These are phyloP conservation scores for Fratercula arctica DNA, from an alignment of 2,797 vertebrate genomes.

Conservation along the genomic window DNA sequence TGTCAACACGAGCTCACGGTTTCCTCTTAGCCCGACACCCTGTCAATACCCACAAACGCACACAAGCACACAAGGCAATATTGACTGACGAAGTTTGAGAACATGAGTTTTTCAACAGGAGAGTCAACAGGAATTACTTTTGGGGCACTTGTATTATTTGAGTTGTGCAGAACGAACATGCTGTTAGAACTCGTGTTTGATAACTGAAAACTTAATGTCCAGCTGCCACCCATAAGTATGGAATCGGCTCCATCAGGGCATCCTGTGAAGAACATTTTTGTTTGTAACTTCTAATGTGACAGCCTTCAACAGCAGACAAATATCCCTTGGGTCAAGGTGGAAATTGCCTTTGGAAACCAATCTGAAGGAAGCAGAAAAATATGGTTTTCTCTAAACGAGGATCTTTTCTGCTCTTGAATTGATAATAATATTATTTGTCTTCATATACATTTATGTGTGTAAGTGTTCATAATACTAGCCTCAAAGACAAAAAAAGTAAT, in stretches of 20 bases:
- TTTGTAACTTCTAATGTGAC: neutral
- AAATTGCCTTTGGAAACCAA: neutral
- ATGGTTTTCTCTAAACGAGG: neutral
- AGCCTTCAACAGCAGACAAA: neutral
- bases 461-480: neutral
- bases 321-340: neutral
- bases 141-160: slow-evolving; percentile 56
- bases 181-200: slow-evolving; percentile 15
- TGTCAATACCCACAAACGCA: neutral
- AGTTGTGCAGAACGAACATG: slow-evolving; percentile 57
- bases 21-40: slow-evolving; percentile 4
- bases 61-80: neutral
- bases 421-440: neutral
- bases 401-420: neutral
- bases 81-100: slow-evolving; percentile 30
- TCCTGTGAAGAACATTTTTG: neutral
- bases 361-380: neutral
- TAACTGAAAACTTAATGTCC: slow-evolving; percentile 40
- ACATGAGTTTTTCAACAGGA: slow-evolving; percentile 42
- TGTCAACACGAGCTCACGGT: slow-evolving; percentile 56
- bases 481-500: neutral
- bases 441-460: neutral
- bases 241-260: neutral
- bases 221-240: neutral
- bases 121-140: slow-evolving; percentile 63